A percentile compares a stretch with the other conserved stretches of the same genome.
Conservation (phyloP, 2,888 invertebrate species). For the Parnassius mnemosyne region DNA sequence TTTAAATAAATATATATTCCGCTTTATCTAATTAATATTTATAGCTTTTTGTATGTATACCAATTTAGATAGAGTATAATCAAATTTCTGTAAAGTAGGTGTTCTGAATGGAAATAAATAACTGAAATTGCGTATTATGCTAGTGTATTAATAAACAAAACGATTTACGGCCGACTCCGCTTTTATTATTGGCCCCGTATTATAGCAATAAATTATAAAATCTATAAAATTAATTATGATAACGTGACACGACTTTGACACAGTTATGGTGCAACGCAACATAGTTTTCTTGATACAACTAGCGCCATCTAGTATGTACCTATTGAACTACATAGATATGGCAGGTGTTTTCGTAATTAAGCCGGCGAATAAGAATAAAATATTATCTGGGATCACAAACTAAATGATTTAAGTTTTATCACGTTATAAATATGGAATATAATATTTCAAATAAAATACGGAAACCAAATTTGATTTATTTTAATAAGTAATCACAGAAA, state of each 20-base stretch:
- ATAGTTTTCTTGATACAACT: constrained; percentile 34
- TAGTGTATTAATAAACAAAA: constrained; percentile 22
- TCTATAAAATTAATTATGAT: constrained; percentile 52
- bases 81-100: constrained; percentile 2
- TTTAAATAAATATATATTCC: constrained; percentile 3
- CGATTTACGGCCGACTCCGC: constrained; percentile 35
- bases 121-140: constrained; percentile 23
- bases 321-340: constrained; percentile 36
- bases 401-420: too few relatives aligned
- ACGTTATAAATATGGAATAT: too few relatives aligned
- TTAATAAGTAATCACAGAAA: too few relatives aligned
- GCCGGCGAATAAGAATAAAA: neutral
- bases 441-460: too few relatives aligned
- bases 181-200: constrained; percentile 50
- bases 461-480: too few relatives aligned
- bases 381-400: too few relatives aligned
- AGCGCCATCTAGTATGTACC: constrained; percentile 55
- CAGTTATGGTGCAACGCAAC: constrained; percentile 38
- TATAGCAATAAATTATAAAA: constrained; percentile 52
- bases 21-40: constrained; percentile 11
- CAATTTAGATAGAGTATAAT: constrained; percentile 9
- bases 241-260: constrained; percentile 61
- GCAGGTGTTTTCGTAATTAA: neutral
- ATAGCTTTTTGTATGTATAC: neutral
- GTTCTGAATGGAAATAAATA: constrained; percentile 1